These are phyloP conservation scores for Lagocephalus sceleratus DNA, from an alignment of 2,797 vertebrate species.

Conservation along the genomic window DNA sequence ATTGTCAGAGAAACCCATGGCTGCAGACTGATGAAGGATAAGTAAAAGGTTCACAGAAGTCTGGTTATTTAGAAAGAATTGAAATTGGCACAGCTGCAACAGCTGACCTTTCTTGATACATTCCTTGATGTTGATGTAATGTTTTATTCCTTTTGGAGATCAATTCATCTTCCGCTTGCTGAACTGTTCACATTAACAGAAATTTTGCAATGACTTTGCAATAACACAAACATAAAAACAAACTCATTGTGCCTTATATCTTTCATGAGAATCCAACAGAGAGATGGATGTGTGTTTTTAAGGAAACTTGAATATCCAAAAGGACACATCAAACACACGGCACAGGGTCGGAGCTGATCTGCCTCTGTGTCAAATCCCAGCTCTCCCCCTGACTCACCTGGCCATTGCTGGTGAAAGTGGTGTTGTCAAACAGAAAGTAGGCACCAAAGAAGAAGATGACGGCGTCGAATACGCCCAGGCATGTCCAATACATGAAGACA, in stretches of 20 bases:
- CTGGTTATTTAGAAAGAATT: no score
- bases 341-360: constrained; percentile 2
- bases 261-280: constrained; percentile 52
- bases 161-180: no score
- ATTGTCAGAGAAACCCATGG: no score
- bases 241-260: constrained; percentile 21
- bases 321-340: constrained; percentile 22
- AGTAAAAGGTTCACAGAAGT: no score
- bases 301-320: constrained; percentile 17
- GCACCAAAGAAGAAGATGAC: constrained; percentile 98
- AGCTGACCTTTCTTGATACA: no score
- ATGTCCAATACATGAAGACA: constrained; percentile 95
- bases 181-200: no score
- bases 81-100: no score
- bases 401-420: constrained; percentile 91
- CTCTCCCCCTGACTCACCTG: constrained; percentile 64
- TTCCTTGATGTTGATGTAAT: no score
- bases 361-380: neutral
- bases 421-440: constrained; percentile 96
- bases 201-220: constrained; percentile 10
- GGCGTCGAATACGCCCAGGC: constrained; percentile 92
- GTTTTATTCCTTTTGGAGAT: no score
- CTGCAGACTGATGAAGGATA: no score
- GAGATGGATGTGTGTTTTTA: constrained; percentile 51
- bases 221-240: constrained; percentile 30